Base-by-base conservation (phyloP, 2,113 vertebrate genomes). In the Clarias macrocephalus region DNA sequence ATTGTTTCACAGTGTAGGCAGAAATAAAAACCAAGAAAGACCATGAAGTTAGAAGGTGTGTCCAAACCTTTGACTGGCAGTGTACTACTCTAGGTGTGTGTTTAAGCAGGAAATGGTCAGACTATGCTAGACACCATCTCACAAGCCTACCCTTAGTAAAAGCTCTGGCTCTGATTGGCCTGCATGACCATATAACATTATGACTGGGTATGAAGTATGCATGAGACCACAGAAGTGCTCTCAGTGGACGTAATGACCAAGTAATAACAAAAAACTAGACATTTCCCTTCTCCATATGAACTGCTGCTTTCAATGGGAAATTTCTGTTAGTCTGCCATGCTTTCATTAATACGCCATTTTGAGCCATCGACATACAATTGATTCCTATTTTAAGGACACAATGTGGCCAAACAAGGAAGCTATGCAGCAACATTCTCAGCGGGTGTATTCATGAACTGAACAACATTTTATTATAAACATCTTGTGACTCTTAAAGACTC, bases 331-430 rank as follows among this genome's bases (percentile, higher is more conserved):
- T 81, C n/a, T 85, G 85, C 85, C 85, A 57, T 11, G 9, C 77
- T 85, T 79, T 77, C 48, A 30, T 81, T 75, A 85, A 48, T 63
- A 75, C 60, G 21, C 21, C 79, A 56, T 60, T 85, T 28, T 83
- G 72, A 19, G 52, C 42, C 48, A 5, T 56, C 16, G 33, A 52
- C 65, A 83, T 33, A 57, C 37, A 65, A 52, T n/a, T 63, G 68
- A 88, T 19, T 21, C 62, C 52, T 87, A 80, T 85, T 82, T 89
- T 68, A 72, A 54, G 85, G 68, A 59, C 52, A 86, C 70, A 68
- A 68, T 57, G 75, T 33, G n/a, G n/a, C 48, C 62, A 60, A 80
- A 79, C 73, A 85, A 48, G 81, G 28, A 83, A 66, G 81, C 30
- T 68, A 66, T 83, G 81, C 15, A 48, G 59, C 16, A 1, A 56